Evolutionary conservation across 2,888 invertebrate species (phyloP).

Genomic region (Pachydiplax longipennis): DNA sequence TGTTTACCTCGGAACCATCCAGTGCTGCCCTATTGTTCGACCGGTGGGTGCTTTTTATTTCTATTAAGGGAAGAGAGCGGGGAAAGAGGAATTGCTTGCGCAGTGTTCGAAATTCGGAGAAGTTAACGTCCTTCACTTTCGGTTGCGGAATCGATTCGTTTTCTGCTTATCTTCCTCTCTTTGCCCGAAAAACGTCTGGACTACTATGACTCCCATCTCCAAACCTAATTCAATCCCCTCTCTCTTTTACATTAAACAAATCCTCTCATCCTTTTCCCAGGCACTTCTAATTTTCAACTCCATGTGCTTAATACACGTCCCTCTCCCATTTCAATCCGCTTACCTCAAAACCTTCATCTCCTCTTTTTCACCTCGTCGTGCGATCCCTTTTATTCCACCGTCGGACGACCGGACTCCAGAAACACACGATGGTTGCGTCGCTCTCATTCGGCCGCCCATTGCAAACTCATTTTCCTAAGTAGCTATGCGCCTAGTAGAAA

Average conservation of each 20-base stretch:
- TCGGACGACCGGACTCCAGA: not conserved
- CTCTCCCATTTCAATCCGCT: not conserved
- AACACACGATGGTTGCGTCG: not conserved
- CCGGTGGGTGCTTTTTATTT: conserved; percentile 50
- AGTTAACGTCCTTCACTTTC: not conserved
- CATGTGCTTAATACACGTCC: not conserved
- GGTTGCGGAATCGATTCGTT: not conserved
- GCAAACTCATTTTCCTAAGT: conserved; percentile 1
- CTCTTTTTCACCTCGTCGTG: not conserved
- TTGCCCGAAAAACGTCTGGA: not conserved
- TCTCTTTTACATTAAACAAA: not conserved
- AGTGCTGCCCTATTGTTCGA: conserved; percentile 50
- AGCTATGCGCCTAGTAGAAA: not conserved
- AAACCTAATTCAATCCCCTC: conserved; percentile 12
- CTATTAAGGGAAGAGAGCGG: conserved; percentile 14
- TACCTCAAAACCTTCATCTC: not conserved
- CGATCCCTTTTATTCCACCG: not conserved
- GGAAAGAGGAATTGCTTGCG: not conserved
- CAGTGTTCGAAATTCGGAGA: not conserved
- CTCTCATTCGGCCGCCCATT: not conserved
- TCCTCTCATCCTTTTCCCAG: not conserved
- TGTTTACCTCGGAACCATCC: conserved; percentile 19
- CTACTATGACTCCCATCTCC: conserved; percentile 32
- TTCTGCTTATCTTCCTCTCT: not conserved
- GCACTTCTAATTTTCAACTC: not conserved